phyloP scores from a whole-genome alignment of 2,888 invertebrate species.

The Drosophila lutescens region DNA sequence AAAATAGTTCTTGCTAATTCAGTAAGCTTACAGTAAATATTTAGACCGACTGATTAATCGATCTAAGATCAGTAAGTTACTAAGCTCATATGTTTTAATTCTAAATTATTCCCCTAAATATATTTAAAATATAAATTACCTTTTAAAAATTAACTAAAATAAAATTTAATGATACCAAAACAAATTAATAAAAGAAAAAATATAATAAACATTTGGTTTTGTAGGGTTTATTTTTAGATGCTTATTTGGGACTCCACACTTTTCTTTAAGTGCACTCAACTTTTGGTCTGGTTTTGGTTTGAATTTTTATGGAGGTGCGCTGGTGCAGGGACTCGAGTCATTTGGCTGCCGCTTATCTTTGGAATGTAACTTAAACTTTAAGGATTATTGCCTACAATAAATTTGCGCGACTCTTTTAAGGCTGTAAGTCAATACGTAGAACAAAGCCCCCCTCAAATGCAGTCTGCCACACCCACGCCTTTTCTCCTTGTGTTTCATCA shows the following conservation, averaged over 20 bases:
- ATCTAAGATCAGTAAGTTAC: too few species aligned
- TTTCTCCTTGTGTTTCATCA: conserved; percentile 63
- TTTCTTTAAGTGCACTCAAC: conserved; percentile 6
- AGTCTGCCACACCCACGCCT: conserved; percentile 9
- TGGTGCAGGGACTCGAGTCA: conserved; percentile 46
- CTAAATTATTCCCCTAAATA: too few species aligned
- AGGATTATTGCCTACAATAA: conserved; percentile 82
- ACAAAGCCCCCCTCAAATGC: conserved; percentile 1
- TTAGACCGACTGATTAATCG: too few species aligned
- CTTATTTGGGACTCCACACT: background rate
- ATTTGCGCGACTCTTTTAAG: conserved; percentile 70
- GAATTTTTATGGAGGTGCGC: conserved; percentile 65
- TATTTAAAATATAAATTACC: too few species aligned
- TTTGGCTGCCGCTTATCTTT: conserved; percentile 74
- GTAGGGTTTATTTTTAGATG: too few species aligned
- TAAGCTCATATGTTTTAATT: too few species aligned
- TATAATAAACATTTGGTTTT: too few species aligned
- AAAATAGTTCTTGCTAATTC: background rate
- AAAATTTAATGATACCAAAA: too few species aligned
- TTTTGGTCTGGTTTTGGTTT: conserved; percentile 33
- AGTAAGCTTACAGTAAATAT: too few species aligned
- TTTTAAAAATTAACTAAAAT: too few species aligned
- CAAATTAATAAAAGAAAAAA: too few species aligned
- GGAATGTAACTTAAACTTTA: conserved; percentile 82
- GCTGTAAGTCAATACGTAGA: conserved; percentile 63